Conservation (phyloP, 2,113 vertebrate genomes). For the Hystrix brachyura region DNA sequence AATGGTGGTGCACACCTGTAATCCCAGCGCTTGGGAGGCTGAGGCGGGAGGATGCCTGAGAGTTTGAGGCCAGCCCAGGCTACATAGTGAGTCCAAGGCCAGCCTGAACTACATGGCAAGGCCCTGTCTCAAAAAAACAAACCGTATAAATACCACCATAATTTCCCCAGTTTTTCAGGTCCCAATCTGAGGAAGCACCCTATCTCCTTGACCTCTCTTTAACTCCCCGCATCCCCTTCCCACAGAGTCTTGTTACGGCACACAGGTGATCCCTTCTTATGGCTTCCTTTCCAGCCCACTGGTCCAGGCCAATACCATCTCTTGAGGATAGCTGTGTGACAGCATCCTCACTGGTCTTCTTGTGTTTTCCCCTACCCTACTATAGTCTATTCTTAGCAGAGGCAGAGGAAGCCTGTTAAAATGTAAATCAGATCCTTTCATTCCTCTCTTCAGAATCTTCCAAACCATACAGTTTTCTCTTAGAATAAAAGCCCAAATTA, state of each 20-base stretch:
- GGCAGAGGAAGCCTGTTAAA: background rate
- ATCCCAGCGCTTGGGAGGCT: no score
- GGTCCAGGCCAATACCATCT: no score
- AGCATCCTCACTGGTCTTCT: background rate
- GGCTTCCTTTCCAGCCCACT: background rate
- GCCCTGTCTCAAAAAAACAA: no score
- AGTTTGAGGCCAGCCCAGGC: no score
- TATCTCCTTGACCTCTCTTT: background rate
- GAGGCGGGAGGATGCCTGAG: no score
- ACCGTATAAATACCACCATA: background rate
- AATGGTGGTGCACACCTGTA: no score
- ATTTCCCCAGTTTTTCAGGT: background rate
- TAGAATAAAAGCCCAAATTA: background rate
- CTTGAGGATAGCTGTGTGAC: background rate
- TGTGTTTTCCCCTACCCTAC: background rate
- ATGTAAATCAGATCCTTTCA: background rate
- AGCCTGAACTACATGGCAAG: no score
- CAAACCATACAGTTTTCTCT: background rate
- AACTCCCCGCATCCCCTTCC: background rate
- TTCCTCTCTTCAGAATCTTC: conserved; percentile 10
- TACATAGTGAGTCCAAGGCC: no score
- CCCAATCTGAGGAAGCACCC: background rate
- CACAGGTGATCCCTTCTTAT: background rate
- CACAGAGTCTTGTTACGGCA: background rate
- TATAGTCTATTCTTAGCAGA: background rate